Base-by-base conservation (phyloP, 2,888 invertebrate species). In the Panopea generosa region DNA sequence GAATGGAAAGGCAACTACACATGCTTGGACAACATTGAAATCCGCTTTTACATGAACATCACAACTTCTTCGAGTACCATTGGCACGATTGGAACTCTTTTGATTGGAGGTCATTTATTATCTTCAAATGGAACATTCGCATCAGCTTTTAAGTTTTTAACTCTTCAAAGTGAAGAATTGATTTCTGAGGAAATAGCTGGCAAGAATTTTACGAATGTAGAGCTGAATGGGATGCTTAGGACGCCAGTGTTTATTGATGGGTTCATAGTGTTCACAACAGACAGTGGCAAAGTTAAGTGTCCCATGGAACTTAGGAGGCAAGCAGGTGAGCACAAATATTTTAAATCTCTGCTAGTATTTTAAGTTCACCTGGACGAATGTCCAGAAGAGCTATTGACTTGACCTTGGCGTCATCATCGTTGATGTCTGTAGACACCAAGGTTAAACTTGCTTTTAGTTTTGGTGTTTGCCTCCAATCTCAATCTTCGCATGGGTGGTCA, bases 1-100 rank as follows among this genome's bases (percentile, higher is more conserved):
- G 76, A 66, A 45, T 76, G 76, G 76, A 29, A 24, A 27, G 76
- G 76, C 6, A 70, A 68, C 38, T 76, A 76, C 50, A 68, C 66
- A 20, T 76, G 70, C 38, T 38, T 56, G 14, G 66, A 70, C 49
- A 47, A 65, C 9, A 49, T 7, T 0, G 43, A 53, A 26, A 40
- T 65, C 4, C 45, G 18, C n/a, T 75, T 69, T 45, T 16, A 59
- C 18, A 53, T 69, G 16, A 75, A 75, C 69, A 57, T 75, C 29
- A 75, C 63, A 16, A 68, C 68, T 27, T 75, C 69, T 16, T 45
- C 61, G 2, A 62, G 57, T 6, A 63, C 40, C 9, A 75, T 75
- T 26, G 57, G 22, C 7, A 22, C 63, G 18, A 18, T 47, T 2
- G 74, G 53, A 0, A 40, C 50, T 18, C 43, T 75, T 45, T 20